Base-by-base conservation (phyloP, 2,113 vertebrate species). In the Ictidomys tridecemlineatus region DNA sequence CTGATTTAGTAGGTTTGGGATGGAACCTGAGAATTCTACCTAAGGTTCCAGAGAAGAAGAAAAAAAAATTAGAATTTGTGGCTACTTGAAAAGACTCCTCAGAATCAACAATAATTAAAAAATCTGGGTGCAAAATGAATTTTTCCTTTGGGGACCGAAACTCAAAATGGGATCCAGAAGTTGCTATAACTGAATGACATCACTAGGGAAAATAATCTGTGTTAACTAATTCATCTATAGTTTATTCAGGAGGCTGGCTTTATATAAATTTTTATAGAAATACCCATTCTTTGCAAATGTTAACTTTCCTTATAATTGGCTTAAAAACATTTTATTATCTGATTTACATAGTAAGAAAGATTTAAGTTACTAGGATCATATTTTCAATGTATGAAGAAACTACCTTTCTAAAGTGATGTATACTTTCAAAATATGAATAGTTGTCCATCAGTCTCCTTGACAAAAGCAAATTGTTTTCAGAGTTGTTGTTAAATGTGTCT, bases 261-360 rank as follows among this genome's bases (percentile, higher is more conserved):
- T 51, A 11, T 79, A 18, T 32, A 87, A 83, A 48, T 85, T 67
- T 42, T 26, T 76, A 34, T 61, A 73, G 42, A 70, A 65, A 45
- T 90, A 79, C 37, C 67, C 65, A 95, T 76, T 45, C 18, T 2
- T 92, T 61, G 42, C 39, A 84, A 67, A 73, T 76, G 69, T 0
- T 97, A 30, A 13, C 69, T 97, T 95, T 96, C 91, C 53, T 95
- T 28, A 93, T 76, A n/a, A 90, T 37, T 85, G 80, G 61, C 61
- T n/a, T 74, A 92, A 42, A 88, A 96, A 67, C 12, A 85, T 84
- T 86, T 58, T 72, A 45, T 83, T 85, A 70, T 61, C 39, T 91
- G 56, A 85, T 77, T 72, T 85, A 45, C 69, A 1, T 92, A 91
- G 61, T 85, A 77, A 73, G 58, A 85, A 89, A 85, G 86, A 77